A percentile compares a stretch with the other conserved stretches of the same genome.
Evolutionary conservation across 64 coral and sea anemone species (phyloP).

Genomic region (Dendrophyllia cribrosa): DNA sequence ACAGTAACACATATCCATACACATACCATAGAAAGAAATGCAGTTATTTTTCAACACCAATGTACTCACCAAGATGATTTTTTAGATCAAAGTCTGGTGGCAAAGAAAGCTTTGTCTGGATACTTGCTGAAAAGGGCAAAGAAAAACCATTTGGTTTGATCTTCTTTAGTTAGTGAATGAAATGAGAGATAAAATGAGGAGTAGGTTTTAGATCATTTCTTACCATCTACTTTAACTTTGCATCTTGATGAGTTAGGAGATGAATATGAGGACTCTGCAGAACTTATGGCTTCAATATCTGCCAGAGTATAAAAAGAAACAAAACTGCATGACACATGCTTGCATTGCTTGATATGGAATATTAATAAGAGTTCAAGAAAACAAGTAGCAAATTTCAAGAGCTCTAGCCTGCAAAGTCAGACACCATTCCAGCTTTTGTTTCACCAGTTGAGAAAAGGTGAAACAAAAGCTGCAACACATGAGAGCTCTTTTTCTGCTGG

Average conservation of each 20-base stretch:
- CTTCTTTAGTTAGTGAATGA: too few relatives aligned
- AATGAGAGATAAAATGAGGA: neutral
- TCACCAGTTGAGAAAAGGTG: too few relatives aligned
- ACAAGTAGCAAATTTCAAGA: too few relatives aligned
- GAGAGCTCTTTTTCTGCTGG: too few relatives aligned
- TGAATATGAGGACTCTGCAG: conserved; percentile 75
- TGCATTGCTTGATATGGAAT: too few relatives aligned
- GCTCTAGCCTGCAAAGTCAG: too few relatives aligned
- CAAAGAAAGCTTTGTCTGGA: conserved; percentile 47
- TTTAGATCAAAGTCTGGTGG: conserved; percentile 50
- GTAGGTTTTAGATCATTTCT: neutral
- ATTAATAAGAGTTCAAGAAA: too few relatives aligned
- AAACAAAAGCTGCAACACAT: too few relatives aligned
- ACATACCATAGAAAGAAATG: too few relatives aligned
- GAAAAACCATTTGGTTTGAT: neutral
- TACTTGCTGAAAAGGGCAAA: conserved; percentile 14
- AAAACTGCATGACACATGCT: too few relatives aligned
- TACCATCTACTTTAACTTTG: conserved; percentile 68
- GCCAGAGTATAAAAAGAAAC: neutral
- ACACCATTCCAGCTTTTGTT: too few relatives aligned
- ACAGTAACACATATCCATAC: too few relatives aligned
- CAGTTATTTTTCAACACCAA: neutral
- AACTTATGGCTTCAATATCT: conserved; percentile 81
- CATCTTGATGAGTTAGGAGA: conserved; percentile 59
- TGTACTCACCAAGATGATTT: conserved; percentile 13